Base-by-base conservation (phyloP, 2,113 vertebrate species). In the Microtus ochrogaster region DNA sequence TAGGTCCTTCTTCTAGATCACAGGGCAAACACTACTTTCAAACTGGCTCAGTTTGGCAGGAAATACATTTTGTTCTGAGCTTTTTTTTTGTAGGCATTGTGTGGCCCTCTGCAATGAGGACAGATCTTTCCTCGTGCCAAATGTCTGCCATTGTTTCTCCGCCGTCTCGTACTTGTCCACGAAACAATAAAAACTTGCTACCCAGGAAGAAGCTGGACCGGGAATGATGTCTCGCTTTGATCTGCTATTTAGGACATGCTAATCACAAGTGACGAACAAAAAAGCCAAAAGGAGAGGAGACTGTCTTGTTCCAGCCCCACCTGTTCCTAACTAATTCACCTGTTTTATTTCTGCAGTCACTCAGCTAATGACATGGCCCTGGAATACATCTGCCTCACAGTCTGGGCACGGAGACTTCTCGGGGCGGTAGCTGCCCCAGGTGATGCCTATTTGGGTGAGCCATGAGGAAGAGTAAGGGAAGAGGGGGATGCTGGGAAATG, bases 321-420 rank as follows among this genome's bases (percentile, higher is more conserved):
- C 12, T 88, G 96, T 97, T 97, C 93, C 95, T 87, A 96, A 96
- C 72, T 96, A 94, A 98, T 86, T 97, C 95, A 95, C 94, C 88
- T 70, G 93, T 94, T 96, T 68, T 83, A 21, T 77, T 97, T 97
- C 96, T 10, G 0, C 95, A 96, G 96, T 93, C 97, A 94, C 92
- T 86, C 72, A 0, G 82, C 52, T 96, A 89, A 95, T 47, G 92
- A 94, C n/a, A 89, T 79, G 85, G 65, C 81, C 90, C 92, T 91
- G 92, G 90, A 97, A 97, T 95, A 88, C 72, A 92, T 97, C 92
- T 93, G 94, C 88, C 98, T 95, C 97, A 95, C 95, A 97, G 90
- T 94, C 79, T 77, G 30, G 74, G 92, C 85, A 96, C 55, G 94
- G 79, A 58, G 26, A 92, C 76, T 95, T 96, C 87, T 90, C 47